Base-by-base conservation (phyloP, 1,140 invertebrate genomes). In the Pentalonia nigronervosa region DNA sequence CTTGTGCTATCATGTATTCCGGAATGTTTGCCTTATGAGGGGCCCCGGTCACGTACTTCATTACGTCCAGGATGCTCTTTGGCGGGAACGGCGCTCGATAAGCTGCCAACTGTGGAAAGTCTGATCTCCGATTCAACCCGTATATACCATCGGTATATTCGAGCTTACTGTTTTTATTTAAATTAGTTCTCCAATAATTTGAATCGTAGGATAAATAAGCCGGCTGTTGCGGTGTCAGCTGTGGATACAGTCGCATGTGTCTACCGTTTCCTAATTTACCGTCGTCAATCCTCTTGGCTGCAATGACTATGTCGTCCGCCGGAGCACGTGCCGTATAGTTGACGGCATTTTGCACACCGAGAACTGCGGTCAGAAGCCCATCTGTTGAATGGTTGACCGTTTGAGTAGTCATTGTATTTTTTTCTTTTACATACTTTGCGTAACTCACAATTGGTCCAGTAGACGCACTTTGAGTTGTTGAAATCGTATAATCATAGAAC, bases 351-450 rank as follows among this genome's bases (percentile, higher is more conserved):
- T 93, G 30, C 21, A 86, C 14, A 2, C 91, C 81, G 4, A 86
- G 81, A 11, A 93, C 48, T 7, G 91, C 25, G 23, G 91, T 48
- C 25, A 93, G 23, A 11, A 86, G 48, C 6, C 48, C 48, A 25
- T 93, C 76, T 17, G 91, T 21, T 17, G 91, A 30, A n/a, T 81
- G 56, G 34, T 93, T 47, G 7, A 25, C 76, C 11, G 48, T 21
- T 47, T 41, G 9, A 30, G 30, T 11, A 4, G 9, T 41, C 67
- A 76, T 25, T 30, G 81, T 36, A 21, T 92, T 76, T 50, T 84
- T 92, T n/a, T 93, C 91, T 30, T 93, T 93, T 11, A 93, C 50
- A 23, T 84, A 93, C n/a, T 93, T 93, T 17, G 91, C 91, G 14
- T 93, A 93, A 56, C 48, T 93, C 36, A 86, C 76, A 11, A 86